These are phyloP conservation scores for Mechanitis mazaeus DNA, from an alignment of 2,888 invertebrate genomes.

Conservation along the genomic window DNA sequence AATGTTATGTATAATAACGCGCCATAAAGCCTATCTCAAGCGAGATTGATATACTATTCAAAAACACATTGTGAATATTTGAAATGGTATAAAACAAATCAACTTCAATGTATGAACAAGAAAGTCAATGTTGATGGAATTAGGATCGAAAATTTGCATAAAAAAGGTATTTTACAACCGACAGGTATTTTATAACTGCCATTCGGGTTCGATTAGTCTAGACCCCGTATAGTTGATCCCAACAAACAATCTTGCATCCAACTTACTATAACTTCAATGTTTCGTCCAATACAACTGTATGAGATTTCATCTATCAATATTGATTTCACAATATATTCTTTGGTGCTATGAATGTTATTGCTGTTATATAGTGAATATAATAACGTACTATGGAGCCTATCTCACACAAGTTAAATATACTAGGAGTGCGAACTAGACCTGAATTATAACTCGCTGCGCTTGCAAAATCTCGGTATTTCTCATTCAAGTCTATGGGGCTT, in stretches of 20 bases:
- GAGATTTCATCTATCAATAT: no score
- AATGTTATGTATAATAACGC: no score
- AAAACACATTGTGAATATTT: no score
- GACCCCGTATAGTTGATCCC: slow-evolving; percentile 12
- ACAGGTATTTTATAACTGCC: slow-evolving; percentile 3
- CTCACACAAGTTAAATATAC: slow-evolving; percentile 14
- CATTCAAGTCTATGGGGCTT: no score
- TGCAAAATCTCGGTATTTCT: no score
- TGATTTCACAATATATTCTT: no score
- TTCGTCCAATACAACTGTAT: no score
- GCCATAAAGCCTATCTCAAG: background rate
- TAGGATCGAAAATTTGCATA: slow-evolving; percentile 36
- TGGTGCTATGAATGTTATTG: no score
- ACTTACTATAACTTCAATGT: background rate
- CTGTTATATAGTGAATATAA: background rate
- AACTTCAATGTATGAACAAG: slow-evolving; percentile 2
- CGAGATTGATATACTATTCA: slow-evolving; percentile 11
- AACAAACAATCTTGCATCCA: slow-evolving; percentile 14
- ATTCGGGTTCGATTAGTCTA: slow-evolving; percentile 18
- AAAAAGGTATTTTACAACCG: slow-evolving; percentile 38
- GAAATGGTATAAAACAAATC: no score
- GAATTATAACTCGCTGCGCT: no score
- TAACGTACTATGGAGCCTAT: background rate
- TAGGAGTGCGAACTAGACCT: background rate
- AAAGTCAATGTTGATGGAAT: slow-evolving; percentile 35